Conservation (phyloP, 2,797 vertebrate species). For the Semaprochilodus insignis region DNA sequence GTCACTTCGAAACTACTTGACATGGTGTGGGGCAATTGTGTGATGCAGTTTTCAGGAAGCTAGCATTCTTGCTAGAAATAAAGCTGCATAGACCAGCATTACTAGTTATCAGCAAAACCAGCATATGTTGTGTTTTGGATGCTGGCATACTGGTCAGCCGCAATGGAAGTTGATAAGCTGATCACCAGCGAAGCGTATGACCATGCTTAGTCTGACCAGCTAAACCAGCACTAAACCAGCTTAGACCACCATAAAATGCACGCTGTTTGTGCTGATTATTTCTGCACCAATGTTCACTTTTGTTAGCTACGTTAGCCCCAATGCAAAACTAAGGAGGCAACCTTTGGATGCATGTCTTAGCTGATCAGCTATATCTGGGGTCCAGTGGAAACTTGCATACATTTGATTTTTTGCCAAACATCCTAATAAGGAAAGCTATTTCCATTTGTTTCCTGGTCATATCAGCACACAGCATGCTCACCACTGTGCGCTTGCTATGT, state of each 20-base stretch:
- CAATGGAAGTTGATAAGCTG: no score
- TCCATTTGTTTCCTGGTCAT: conserved; percentile 17
- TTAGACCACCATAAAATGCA: no score
- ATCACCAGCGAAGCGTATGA: no score
- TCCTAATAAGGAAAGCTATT: background rate
- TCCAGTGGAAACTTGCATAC: background rate
- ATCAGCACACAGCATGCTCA: conserved; percentile 10
- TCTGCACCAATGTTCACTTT: no score
- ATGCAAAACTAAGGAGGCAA: background rate
- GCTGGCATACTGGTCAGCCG: no score
- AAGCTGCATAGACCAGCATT: no score
- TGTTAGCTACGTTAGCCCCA: background rate
- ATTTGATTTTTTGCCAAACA: background rate
- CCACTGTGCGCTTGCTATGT: conserved; percentile 24
- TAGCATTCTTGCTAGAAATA: no score
- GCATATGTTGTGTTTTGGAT: no score
- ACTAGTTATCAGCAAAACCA: no score
- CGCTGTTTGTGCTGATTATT: no score
- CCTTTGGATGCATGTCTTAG: background rate
- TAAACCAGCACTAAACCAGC: no score
- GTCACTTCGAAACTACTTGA: background rate
- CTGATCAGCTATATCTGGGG: background rate
- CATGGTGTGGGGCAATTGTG: background rate
- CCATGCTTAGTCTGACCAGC: no score
- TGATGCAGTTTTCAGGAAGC: background rate